A percentile compares a stretch with the other conserved stretches of the same genome.
These are phyloP conservation scores for Steatocranus sp. DNA, from an alignment of 2,797 vertebrate genomes.

Conservation along the genomic window DNA sequence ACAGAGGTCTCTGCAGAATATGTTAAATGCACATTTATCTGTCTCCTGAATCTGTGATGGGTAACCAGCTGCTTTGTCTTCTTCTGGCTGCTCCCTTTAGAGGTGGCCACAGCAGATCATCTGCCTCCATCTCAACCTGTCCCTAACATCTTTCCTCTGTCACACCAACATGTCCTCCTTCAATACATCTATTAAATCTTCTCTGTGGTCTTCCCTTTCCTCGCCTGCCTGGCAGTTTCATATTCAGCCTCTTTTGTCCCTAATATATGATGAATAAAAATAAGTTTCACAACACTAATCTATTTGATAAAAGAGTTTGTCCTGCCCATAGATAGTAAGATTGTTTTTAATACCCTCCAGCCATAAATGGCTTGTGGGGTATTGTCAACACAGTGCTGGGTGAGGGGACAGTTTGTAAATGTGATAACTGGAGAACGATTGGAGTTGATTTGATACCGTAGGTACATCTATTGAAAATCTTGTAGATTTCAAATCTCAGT, in stretches of 20 bases:
- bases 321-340: neutral
- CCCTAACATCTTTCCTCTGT: neutral
- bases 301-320: neutral
- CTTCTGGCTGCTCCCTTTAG: neutral
- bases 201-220: neutral
- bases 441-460: rapidly evolving
- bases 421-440: neutral
- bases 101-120: neutral
- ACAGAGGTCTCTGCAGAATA: neutral
- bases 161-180: neutral
- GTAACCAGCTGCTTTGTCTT: neutral
- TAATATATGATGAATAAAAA: neutral
- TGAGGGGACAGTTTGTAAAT: rapidly evolving
- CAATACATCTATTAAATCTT: neutral
- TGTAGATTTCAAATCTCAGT: neutral
- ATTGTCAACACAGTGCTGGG: neutral
- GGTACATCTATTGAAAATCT: neutral
- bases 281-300: rapidly evolving
- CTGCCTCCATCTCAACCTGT: rapidly evolving
- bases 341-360: neutral
- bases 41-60: rapidly evolving
- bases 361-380: neutral
- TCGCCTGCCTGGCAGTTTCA: neutral
- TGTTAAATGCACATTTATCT: neutral
- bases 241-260: neutral